Evolutionary conservation across 2,888 invertebrate species (phyloP).

Genomic region (Chymomyza procnemis): DNA sequence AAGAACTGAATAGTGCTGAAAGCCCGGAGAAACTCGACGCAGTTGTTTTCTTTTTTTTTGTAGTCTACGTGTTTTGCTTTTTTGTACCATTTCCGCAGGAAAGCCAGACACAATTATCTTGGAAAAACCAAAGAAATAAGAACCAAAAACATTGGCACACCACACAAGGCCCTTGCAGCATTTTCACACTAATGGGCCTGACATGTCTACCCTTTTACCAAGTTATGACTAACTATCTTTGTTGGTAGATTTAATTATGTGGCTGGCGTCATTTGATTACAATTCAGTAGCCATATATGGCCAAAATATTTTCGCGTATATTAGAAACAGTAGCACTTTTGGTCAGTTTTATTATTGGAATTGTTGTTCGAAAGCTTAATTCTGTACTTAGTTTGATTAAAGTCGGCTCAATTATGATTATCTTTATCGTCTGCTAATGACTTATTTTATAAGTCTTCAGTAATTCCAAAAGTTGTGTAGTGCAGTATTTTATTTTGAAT

Average conservation of each 20-base stretch:
- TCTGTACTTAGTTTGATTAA: too few species aligned
- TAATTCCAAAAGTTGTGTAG: too few species aligned
- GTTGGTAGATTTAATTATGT: conserved; percentile 73
- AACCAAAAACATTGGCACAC: conserved; percentile 43
- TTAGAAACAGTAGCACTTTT: too few species aligned
- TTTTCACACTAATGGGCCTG: background rate
- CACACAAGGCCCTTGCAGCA: conserved; percentile 5
- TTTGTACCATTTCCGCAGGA: conserved; percentile 56
- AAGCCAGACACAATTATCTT: conserved; percentile 57
- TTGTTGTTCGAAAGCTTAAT: too few species aligned
- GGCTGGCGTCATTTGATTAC: conserved; percentile 58
- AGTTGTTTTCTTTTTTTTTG: conserved; percentile 25
- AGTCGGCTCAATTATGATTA: too few species aligned
- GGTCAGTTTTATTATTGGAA: too few species aligned
- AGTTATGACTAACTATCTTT: conserved; percentile 54
- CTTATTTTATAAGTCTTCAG: too few species aligned
- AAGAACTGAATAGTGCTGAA: background rate
- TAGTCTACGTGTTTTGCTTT: conserved; percentile 50
- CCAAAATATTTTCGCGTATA: too few species aligned
- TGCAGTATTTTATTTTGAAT: too few species aligned
- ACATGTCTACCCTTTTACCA: background rate
- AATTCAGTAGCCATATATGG: too few species aligned
- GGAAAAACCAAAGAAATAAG: conserved; percentile 64
- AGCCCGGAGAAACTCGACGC: too few species aligned
- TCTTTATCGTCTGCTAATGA: too few species aligned